phyloP scores from a whole-genome alignment of 1,140 invertebrate genomes.

The Tenebrio molitor region DNA sequence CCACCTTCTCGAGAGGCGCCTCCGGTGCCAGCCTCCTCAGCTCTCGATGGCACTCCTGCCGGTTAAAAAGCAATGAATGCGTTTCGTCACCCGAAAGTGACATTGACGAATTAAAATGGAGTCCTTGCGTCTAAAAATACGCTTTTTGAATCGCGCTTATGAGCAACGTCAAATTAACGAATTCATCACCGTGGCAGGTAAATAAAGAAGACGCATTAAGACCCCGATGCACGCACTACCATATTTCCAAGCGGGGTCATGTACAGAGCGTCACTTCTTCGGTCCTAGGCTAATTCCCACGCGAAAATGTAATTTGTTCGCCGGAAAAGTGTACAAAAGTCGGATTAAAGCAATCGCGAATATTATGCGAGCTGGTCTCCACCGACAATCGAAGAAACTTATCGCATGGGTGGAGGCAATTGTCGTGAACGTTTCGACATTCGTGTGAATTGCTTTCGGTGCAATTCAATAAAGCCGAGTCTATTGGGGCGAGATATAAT shows the following conservation, averaged over 20 bases:
- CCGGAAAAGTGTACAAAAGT: constrained; percentile 21
- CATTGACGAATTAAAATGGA: too few relatives aligned
- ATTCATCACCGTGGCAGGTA: not conserved
- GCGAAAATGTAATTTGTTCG: constrained; percentile 25
- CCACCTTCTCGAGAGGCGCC: constrained; percentile 72
- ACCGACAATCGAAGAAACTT: constrained; percentile 1
- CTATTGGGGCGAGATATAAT: constrained; percentile 24
- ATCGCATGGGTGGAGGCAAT: constrained; percentile 30
- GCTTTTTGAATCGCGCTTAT: too few relatives aligned
- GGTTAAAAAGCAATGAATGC: constrained; percentile 46
- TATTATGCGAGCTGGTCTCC: not conserved
- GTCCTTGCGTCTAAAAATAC: too few relatives aligned
- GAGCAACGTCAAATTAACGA: not conserved
- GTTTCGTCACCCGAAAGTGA: too few relatives aligned
- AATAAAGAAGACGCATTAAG: not conserved
- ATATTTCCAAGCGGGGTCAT: constrained; percentile 1
- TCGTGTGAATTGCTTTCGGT: constrained; percentile 29
- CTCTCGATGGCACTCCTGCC: constrained; percentile 61
- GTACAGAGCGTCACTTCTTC: not conserved
- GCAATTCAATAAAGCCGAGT: not conserved
- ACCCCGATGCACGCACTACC: not conserved
- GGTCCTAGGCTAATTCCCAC: not conserved
- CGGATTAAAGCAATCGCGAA: constrained; percentile 4
- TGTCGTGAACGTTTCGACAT: constrained; percentile 15
- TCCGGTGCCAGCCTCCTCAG: constrained; percentile 72